Percentiles rank a stretch among this genome's conserved stretches.
Conservation (phyloP, 2,113 vertebrate species). For the Mandrillus leucophaeus region DNA sequence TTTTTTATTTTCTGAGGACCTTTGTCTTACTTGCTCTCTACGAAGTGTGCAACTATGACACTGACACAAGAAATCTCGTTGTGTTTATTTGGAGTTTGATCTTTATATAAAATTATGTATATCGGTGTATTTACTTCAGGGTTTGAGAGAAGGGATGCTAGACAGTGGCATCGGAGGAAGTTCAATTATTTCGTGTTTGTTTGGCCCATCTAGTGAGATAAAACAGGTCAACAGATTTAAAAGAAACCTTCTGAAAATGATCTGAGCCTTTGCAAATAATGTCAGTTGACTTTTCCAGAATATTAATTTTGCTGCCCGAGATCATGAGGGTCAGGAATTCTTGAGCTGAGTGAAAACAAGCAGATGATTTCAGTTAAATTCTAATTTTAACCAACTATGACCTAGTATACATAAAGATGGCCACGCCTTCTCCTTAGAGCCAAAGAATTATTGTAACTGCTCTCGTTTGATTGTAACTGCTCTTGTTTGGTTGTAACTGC, state of each 20-base stretch:
- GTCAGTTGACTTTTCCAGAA: background rate
- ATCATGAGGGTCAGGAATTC: background rate
- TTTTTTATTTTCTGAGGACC: constrained; percentile 74
- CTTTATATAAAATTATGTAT: constrained; percentile 64
- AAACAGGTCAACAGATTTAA: constrained; percentile 47
- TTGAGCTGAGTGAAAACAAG: background rate
- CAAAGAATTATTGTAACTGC: background rate
- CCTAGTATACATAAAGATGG: background rate
- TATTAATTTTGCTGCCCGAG: background rate
- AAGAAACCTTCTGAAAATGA: background rate
- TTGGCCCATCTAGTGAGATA: constrained; percentile 45
- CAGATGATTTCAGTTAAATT: background rate
- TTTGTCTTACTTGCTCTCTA: constrained; percentile 76
- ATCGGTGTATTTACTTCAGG: constrained; percentile 30
- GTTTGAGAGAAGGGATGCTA: constrained; percentile 21
- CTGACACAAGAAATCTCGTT: constrained; percentile 29
- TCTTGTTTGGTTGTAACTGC: background rate
- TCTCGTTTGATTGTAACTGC: background rate
- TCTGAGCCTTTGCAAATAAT: background rate
- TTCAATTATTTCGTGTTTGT: constrained; percentile 40
- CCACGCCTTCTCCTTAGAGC: background rate
- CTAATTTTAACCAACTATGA: background rate
- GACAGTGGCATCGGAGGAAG: constrained; percentile 48
- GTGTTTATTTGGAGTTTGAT: constrained; percentile 57
- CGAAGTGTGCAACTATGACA: constrained; percentile 70